Percentiles rank a stretch among this genome's conserved stretches.
These are phyloP conservation scores for Cuculus canorus DNA, from an alignment of 2,797 vertebrate species.

Conservation along the genomic window DNA sequence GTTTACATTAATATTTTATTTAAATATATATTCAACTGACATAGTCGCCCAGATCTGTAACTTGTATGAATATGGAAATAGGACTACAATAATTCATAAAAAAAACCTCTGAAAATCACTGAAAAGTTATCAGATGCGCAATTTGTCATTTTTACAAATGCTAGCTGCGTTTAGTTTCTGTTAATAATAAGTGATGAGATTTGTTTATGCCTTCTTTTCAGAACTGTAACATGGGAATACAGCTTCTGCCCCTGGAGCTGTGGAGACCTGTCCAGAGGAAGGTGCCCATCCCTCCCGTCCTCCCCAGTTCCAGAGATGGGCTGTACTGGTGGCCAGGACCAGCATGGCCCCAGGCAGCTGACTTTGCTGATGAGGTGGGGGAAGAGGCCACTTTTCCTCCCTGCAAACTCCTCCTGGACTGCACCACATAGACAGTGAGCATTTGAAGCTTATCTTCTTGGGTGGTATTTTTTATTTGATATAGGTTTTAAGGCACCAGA, in stretches of 20 bases:
- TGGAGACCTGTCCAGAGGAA: neutral
- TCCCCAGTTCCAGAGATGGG: neutral
- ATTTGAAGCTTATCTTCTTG: neutral
- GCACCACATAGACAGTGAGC: neutral
- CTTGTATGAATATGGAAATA: neutral
- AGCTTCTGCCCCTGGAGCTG: neutral
- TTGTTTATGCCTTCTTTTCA: neutral
- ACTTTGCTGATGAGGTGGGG: neutral
- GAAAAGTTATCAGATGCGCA: neutral
- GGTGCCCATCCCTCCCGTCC: neutral
- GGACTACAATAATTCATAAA: accelerated
- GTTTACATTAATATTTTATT: slow-evolving; percentile 2
- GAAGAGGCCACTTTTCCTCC: neutral
- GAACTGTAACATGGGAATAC: neutral
- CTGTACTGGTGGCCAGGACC: neutral
- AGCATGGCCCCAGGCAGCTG: accelerated
- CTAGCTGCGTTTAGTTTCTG: neutral
- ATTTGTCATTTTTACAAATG: neutral
- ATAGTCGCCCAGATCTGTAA: neutral
- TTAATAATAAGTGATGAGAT: neutral
- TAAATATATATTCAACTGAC: neutral
- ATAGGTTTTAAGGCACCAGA: neutral
- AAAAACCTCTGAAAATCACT: neutral
- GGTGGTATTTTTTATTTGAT: neutral
- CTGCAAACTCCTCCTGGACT: too few species aligned